phyloP scores from a whole-genome alignment of 2,113 vertebrate genomes.

The Heteronetta atricapilla region DNA sequence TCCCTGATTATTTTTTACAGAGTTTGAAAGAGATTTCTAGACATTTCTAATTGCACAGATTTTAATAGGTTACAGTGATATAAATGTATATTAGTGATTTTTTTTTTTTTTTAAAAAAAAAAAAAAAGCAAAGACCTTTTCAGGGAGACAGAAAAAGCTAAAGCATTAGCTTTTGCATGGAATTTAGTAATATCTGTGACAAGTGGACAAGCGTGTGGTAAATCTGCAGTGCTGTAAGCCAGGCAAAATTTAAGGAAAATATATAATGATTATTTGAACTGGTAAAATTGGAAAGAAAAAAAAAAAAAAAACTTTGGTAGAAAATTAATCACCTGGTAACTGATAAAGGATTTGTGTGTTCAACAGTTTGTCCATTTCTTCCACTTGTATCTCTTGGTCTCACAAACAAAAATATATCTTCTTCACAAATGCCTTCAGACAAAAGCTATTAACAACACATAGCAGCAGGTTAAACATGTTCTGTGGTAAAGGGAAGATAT shows the following conservation, averaged over 20 bases:
- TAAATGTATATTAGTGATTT: not conserved
- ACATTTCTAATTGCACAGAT: not conserved
- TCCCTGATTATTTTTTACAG: not conserved
- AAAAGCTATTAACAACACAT: not conserved
- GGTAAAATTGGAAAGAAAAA: not conserved
- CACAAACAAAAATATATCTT: not conserved
- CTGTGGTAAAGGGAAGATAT: too few relatives aligned
- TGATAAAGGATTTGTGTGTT: not conserved
- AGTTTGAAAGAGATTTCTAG: not conserved
- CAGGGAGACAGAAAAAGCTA: not conserved
- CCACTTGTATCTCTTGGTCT: not conserved
- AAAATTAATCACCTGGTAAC: not conserved
- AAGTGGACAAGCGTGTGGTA: not conserved
- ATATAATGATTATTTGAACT: not conserved
- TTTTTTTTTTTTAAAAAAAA: not conserved
- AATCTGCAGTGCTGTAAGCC: not conserved
- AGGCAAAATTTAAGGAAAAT: not conserved
- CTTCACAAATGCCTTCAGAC: not conserved
- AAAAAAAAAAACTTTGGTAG: not conserved
- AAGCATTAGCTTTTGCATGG: not conserved
- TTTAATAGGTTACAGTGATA: not conserved
- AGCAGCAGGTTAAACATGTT: not conserved
- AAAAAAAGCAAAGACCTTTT: not conserved
- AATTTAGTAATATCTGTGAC: not conserved
- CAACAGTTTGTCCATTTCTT: not conserved